Evolutionary conservation across 1,140 invertebrate species (phyloP).

Genomic region (Drosophila pectinifera): DNA sequence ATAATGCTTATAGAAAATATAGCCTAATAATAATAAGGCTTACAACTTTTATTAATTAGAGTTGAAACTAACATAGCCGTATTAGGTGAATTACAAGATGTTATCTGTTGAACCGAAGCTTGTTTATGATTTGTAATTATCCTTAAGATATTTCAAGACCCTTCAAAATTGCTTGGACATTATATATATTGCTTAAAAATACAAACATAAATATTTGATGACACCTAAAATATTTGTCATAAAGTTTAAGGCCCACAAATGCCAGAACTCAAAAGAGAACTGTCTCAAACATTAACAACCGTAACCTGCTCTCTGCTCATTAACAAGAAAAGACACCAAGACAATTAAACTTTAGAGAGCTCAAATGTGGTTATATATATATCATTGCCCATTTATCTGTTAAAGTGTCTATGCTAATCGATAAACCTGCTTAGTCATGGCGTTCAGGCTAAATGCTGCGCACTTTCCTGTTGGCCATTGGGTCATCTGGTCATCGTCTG

Average conservation of each 20-base stretch:
- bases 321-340: background rate
- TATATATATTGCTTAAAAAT: background rate
- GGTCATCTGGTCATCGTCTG: conserved; percentile 48
- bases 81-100: too few species aligned
- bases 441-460: background rate
- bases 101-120: too few species aligned
- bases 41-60: too few species aligned
- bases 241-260: too few species aligned
- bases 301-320: background rate
- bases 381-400: conserved; percentile 4
- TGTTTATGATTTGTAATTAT: background rate
- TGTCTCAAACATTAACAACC: background rate
- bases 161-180: background rate
- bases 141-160: too few species aligned
- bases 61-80: too few species aligned
- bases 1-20: too few species aligned
- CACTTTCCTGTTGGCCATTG: conserved; percentile 19
- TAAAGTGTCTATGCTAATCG: conserved; percentile 1
- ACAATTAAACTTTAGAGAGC: background rate
- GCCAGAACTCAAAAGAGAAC: background rate
- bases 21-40: too few species aligned
- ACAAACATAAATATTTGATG: background rate
- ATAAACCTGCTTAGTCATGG: conserved; percentile 30
- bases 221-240: background rate
- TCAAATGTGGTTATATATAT: conserved; percentile 5